Conservation (phyloP, 2,113 vertebrate genomes). For the Anoura caudifer region DNA sequence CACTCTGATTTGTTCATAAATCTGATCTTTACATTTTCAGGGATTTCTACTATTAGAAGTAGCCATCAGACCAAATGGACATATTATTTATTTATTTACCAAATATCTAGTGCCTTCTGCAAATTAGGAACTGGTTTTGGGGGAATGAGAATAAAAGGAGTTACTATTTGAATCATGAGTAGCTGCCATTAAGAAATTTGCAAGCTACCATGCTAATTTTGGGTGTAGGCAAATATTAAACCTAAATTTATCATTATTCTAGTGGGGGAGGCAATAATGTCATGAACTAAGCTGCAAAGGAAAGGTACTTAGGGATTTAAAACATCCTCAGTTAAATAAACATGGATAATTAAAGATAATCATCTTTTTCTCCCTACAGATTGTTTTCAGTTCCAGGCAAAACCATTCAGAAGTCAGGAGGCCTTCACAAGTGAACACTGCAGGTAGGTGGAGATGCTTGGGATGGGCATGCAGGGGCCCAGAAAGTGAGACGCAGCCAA, state of each 20-base stretch:
- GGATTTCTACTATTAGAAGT: background rate
- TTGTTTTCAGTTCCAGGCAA: slow-evolving; percentile 18
- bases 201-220: background rate
- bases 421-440: background rate
- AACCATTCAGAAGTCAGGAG: background rate
- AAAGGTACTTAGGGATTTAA: background rate
- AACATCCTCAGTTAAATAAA: background rate
- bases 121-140: background rate
- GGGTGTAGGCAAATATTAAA: background rate
- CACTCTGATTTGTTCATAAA: background rate
- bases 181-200: background rate
- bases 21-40: background rate
- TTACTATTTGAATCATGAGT: background rate
- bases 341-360: background rate
- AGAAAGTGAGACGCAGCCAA: background rate
- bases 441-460: slow-evolving; percentile 36
- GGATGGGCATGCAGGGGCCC: background rate
- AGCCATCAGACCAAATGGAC: background rate
- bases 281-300: background rate
- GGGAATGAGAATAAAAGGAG: background rate
- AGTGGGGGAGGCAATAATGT: background rate
- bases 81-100: background rate
- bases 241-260: background rate
- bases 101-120: background rate
- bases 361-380: slow-evolving; percentile 30